Evolutionary conservation across 2,888 invertebrate species (phyloP).

Genomic region (Leptinotarsa peninsularis): DNA sequence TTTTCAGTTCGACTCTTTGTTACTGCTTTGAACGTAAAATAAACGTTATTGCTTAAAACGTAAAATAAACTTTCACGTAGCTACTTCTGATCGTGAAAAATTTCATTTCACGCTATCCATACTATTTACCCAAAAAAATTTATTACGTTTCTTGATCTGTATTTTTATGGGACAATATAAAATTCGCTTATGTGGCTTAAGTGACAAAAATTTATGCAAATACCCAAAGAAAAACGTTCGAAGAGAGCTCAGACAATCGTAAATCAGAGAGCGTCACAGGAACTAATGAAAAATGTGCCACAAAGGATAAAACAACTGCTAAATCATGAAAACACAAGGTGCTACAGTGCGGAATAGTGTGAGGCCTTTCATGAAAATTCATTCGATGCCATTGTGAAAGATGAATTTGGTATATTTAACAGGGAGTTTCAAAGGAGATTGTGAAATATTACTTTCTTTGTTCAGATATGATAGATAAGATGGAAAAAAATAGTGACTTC

Average conservation of each 20-base stretch:
- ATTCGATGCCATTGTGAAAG: conserved; percentile 22
- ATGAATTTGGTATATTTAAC: conserved; percentile 22
- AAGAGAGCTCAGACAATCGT: conserved; percentile 51
- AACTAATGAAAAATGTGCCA: conserved; percentile 58
- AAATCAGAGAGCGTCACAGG: conserved; percentile 53
- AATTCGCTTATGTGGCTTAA: conserved; percentile 55
- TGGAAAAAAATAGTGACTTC: no score
- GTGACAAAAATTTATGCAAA: conserved; percentile 55
- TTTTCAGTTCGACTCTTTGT: not conserved
- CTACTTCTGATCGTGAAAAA: conserved; percentile 24
- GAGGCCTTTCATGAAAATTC: conserved; percentile 27
- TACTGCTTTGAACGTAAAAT: no score
- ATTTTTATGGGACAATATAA: conserved; percentile 53
- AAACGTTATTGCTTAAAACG: not conserved
- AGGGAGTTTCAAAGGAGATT: conserved; percentile 2
- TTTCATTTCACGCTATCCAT: conserved; percentile 44
- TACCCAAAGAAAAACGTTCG: conserved; percentile 49
- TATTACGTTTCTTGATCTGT: conserved; percentile 49
- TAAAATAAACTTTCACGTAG: conserved; percentile 1
- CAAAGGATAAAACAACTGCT: conserved; percentile 48
- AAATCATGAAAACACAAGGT: conserved; percentile 46
- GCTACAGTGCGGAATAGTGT: conserved; percentile 35
- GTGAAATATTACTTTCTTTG: not conserved
- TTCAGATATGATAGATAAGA: not conserved
- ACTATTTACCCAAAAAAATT: conserved; percentile 49